phyloP scores from a whole-genome alignment of 2,797 vertebrate species.

The Danio albolineatus region DNA sequence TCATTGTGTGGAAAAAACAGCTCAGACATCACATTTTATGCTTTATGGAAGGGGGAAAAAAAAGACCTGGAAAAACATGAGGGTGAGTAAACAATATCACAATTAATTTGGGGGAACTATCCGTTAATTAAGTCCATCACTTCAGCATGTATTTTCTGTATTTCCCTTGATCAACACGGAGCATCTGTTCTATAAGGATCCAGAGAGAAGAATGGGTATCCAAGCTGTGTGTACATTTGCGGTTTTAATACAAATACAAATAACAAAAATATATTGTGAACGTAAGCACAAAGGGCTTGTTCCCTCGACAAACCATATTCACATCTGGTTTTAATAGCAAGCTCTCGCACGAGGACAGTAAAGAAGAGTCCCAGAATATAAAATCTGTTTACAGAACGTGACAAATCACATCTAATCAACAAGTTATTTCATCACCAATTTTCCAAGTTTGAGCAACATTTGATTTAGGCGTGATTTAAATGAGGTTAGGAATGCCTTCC shows the following conservation, averaged over 20 bases:
- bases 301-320: neutral
- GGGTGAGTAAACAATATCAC: neutral
- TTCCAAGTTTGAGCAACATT: conserved; percentile 34
- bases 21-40: neutral
- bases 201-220: conserved; percentile 14
- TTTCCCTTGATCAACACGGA: conserved; percentile 10
- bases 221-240: conserved; percentile 11
- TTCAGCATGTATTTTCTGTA: neutral
- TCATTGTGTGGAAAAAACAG: neutral
- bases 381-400: conserved; percentile 25
- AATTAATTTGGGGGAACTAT: neutral
- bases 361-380: neutral
- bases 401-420: conserved; percentile 38
- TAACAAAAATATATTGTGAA: conserved; percentile 21
- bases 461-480: conserved; percentile 14
- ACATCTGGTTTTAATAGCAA: conserved; percentile 44
- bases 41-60: neutral
- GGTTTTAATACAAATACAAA: conserved; percentile 18
- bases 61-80: conserved; percentile 9
- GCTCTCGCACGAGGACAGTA: neutral
- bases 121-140: conserved; percentile 5
- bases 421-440: conserved; percentile 12
- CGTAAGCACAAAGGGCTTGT: neutral
- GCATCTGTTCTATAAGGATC: conserved; percentile 1
- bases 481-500: neutral